phyloP scores from a whole-genome alignment of 1,140 invertebrate genomes.

The Zaprionus capensis region DNA sequence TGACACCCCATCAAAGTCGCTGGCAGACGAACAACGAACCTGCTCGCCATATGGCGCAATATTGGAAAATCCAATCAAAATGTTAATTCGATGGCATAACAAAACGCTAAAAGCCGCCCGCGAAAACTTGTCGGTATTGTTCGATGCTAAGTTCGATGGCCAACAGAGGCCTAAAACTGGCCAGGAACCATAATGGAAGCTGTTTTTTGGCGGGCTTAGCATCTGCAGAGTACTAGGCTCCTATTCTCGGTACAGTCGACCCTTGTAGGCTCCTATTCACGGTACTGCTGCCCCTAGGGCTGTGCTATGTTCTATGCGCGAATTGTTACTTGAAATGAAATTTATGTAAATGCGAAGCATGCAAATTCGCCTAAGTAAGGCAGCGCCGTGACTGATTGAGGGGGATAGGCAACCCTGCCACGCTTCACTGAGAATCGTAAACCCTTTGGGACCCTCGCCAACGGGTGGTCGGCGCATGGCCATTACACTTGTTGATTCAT shows the following conservation, averaged over 20 bases:
- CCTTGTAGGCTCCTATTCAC: not conserved
- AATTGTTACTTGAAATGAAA: constrained; percentile 39
- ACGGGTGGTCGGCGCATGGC: constrained; percentile 1
- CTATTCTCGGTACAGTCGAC: not conserved
- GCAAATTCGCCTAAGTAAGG: constrained; percentile 28
- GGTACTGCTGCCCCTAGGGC: not conserved
- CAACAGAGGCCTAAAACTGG: not conserved
- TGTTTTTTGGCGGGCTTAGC: constrained; percentile 6
- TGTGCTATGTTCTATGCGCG: constrained; percentile 21
- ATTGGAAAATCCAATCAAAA: constrained; percentile 83
- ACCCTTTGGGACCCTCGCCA: constrained; percentile 23
- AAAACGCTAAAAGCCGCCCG: constrained; percentile 35
- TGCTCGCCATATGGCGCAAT: constrained; percentile 72
- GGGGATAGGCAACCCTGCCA: not conserved
- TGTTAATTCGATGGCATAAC: constrained; percentile 69
- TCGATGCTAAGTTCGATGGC: constrained; percentile 44
- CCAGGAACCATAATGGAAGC: constrained; percentile 10
- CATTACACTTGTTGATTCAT: constrained; percentile 72
- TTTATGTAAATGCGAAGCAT: constrained; percentile 45
- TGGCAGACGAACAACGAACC: constrained; percentile 27
- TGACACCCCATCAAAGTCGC: constrained; percentile 24
- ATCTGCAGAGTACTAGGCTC: not conserved
- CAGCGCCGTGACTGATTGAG: not conserved
- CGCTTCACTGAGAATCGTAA: constrained; percentile 21
- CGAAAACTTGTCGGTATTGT: constrained; percentile 47